Percentiles rank a stretch among this genome's conserved stretches.
Conservation (phyloP, 2,113 vertebrate species). For the Tonatia bakeri region DNA sequence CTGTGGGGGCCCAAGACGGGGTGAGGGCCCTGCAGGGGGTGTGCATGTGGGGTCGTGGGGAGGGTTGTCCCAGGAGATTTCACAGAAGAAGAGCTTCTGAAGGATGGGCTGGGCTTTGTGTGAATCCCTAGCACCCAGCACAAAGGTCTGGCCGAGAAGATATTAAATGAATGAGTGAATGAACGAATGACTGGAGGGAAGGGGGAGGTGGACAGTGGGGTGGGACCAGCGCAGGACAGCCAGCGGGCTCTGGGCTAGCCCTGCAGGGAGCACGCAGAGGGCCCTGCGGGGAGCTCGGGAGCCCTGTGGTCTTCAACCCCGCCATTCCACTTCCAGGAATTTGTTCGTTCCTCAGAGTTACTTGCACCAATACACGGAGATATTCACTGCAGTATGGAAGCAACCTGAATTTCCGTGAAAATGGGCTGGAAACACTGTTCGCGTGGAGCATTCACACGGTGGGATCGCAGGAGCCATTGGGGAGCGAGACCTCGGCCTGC, state of each 20-base stretch:
- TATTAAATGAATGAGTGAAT: neutral
- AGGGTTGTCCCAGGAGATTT: neutral
- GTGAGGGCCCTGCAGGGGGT: neutral
- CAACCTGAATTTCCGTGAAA: neutral
- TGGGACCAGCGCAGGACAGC: neutral
- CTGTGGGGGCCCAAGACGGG: neutral
- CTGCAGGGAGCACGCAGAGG: too few relatives aligned
- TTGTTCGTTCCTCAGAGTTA: neutral
- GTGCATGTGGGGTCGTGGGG: neutral
- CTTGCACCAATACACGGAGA: neutral
- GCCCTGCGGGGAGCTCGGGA: too few relatives aligned
- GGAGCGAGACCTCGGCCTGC: rapidly evolving
- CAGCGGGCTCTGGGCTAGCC: neutral
- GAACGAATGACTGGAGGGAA: neutral
- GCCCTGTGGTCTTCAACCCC: neutral
- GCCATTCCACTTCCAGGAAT: neutral
- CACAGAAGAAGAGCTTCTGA: neutral
- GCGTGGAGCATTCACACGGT: rapidly evolving
- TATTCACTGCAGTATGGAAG: neutral
- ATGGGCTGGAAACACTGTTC: neutral
- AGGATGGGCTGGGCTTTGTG: neutral
- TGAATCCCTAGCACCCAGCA: neutral
- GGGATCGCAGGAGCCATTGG: neutral
- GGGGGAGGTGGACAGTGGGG: neutral
- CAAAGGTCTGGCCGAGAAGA: neutral